phyloP scores from a whole-genome alignment of 2,888 invertebrate species.

The Oxytorus armatus region DNA sequence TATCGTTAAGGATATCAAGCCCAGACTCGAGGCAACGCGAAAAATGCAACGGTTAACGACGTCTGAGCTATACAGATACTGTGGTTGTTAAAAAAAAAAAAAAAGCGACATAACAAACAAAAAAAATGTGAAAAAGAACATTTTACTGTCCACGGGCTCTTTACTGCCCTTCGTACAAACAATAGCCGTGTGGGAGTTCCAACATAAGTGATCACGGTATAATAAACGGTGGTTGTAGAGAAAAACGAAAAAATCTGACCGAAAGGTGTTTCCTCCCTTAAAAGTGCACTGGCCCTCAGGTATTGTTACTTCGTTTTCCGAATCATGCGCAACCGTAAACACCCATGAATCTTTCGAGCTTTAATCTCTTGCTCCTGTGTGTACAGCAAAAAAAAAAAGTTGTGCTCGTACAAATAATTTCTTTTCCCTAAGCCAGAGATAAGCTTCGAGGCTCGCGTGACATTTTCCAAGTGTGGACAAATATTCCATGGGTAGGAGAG shows the following conservation, averaged over 20 bases:
- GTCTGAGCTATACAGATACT: constrained; percentile 56
- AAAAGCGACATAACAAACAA: constrained; percentile 25
- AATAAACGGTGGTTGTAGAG: constrained; percentile 48
- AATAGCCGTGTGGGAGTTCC: constrained; percentile 14
- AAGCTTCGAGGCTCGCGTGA: neutral
- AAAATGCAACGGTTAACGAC: constrained; percentile 65
- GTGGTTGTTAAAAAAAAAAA: constrained; percentile 37
- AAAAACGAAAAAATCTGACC: constrained; percentile 52
- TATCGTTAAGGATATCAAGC: constrained; percentile 63
- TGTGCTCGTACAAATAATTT: neutral
- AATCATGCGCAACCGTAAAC: constrained; percentile 17
- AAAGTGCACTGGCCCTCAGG: neutral
- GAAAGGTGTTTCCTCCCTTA: constrained; percentile 42
- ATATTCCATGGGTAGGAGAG: neutral
- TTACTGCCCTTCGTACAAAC: neutral
- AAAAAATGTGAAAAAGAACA: constrained; percentile 31
- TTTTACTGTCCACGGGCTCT: neutral
- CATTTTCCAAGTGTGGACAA: constrained; percentile 12
- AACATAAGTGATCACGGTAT: constrained; percentile 56
- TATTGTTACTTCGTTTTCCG: constrained; percentile 2
- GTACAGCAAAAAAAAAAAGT: neutral
- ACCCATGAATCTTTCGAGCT: too few species aligned
- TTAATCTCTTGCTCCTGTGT: too few species aligned
- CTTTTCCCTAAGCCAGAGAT: neutral
- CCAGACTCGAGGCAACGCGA: constrained; percentile 28